Percentiles rank a stretch among this genome's conserved stretches.
Evolutionary conservation across 2,113 vertebrate species (phyloP).

Genomic region (Psophia crepitans): DNA sequence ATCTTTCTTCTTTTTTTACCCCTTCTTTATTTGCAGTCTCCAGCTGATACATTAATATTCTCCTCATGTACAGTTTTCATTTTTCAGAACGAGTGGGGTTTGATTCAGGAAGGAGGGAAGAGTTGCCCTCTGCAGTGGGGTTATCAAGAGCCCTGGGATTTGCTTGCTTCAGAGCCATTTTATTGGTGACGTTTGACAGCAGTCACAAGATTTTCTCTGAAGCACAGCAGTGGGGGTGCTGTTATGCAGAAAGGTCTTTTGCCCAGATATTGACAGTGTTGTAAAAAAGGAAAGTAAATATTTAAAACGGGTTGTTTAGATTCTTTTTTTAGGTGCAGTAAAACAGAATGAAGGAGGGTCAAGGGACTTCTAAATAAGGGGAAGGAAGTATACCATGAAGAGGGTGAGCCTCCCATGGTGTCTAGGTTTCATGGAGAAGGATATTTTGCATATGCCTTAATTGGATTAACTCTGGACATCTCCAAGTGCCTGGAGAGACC

Average conservation of each 20-base stretch:
- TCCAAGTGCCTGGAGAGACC: not conserved
- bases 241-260: not conserved
- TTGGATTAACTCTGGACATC: not conserved
- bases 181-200: not conserved
- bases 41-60: not conserved
- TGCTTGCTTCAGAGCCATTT: not conserved
- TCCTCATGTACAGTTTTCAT: not conserved
- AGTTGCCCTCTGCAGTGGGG: not conserved
- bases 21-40: not conserved
- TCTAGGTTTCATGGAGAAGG: not conserved
- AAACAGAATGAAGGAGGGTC: not conserved
- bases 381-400: not conserved
- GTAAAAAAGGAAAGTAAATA: not conserved
- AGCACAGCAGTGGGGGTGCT: not conserved
- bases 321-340: not conserved
- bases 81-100: not conserved
- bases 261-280: not conserved
- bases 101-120: not conserved
- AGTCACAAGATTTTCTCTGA: not conserved
- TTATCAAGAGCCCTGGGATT: not conserved
- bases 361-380: not conserved
- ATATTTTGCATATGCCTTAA: not conserved
- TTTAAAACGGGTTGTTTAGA: not conserved
- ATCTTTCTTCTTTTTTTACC: not conserved
- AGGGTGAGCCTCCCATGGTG: not conserved